phyloP scores from a whole-genome alignment of 1,140 invertebrate species.

The Aphaenogaster ashmeadi region DNA sequence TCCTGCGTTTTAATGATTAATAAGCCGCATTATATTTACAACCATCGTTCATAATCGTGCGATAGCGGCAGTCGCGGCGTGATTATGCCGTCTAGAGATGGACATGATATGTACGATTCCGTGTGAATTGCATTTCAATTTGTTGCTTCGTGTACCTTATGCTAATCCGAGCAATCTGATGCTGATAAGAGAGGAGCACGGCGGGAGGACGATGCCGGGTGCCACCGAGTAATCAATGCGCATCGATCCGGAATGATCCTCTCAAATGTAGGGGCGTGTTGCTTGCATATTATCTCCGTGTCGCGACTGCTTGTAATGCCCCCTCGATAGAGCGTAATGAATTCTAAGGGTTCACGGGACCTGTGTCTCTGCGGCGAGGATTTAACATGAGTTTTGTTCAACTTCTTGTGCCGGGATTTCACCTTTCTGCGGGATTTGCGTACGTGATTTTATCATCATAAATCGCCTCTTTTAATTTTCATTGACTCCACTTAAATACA shows the following conservation, averaged over 20 bases:
- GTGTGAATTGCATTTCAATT: slow-evolving; percentile 70
- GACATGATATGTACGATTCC: background rate
- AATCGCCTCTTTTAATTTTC: background rate
- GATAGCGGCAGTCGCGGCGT: background rate
- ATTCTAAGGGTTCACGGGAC: slow-evolving; percentile 54
- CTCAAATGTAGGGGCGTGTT: slow-evolving; percentile 70
- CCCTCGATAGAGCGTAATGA: slow-evolving; percentile 65
- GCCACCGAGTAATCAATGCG: slow-evolving; percentile 65
- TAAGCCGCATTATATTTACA: slow-evolving; percentile 52
- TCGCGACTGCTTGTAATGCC: slow-evolving; percentile 69
- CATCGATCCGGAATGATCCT: slow-evolving; percentile 78
- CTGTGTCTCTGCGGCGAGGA: slow-evolving; percentile 42
- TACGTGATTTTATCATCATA: slow-evolving; percentile 30
- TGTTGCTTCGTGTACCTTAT: slow-evolving; percentile 66
- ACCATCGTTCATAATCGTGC: background rate
- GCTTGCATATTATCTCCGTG: slow-evolving; percentile 73
- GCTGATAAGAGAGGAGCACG: slow-evolving; percentile 47
- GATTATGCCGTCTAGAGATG: background rate
- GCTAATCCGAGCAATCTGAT: slow-evolving; percentile 76
- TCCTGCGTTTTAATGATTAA: slow-evolving; percentile 61
- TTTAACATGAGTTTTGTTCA: slow-evolving; percentile 29
- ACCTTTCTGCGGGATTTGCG: slow-evolving; percentile 33
- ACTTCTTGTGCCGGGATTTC: slow-evolving; percentile 27
- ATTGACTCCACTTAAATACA: background rate
- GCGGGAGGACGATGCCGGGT: slow-evolving; percentile 46